These are phyloP conservation scores for Stegastes partitus DNA, from an alignment of 2,113 vertebrate genomes.

Conservation along the genomic window DNA sequence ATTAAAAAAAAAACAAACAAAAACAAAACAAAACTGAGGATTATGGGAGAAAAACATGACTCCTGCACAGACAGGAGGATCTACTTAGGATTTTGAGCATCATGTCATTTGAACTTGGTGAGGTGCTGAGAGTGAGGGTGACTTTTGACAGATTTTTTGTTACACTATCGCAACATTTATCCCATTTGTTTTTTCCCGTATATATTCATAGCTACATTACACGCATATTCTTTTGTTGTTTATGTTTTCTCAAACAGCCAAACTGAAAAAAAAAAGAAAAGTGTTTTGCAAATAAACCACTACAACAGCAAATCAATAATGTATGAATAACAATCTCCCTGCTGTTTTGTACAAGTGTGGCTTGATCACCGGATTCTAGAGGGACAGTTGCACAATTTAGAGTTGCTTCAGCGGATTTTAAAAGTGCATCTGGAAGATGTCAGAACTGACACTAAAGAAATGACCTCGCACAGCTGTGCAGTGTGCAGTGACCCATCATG, in stretches of 20 bases:
- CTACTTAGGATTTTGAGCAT: too few relatives aligned
- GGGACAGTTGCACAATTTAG: background rate
- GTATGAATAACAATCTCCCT: conserved; percentile 38
- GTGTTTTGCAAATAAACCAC: conserved; percentile 31
- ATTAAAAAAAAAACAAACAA: too few relatives aligned
- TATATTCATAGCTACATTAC: conserved; percentile 15
- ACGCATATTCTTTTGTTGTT: background rate
- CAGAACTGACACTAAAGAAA: conserved; percentile 16
- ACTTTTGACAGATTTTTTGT: too few relatives aligned
- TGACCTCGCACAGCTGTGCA: conserved; percentile 13
- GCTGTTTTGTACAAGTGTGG: conserved; percentile 12
- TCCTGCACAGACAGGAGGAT: too few relatives aligned
- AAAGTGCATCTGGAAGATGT: conserved; percentile 25
- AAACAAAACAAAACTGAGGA: too few relatives aligned
- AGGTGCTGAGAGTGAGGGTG: too few relatives aligned
- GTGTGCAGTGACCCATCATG: conserved; percentile 4
- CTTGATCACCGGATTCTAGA: conserved; percentile 20
- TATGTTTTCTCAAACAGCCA: conserved; percentile 10
- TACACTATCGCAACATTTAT: too few relatives aligned
- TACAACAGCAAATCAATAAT: conserved; percentile 52
- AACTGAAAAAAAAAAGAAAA: conserved; percentile 39
- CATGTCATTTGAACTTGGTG: too few relatives aligned
- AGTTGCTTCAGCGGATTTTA: conserved; percentile 17
- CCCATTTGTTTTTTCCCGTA: background rate
- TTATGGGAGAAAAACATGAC: too few relatives aligned